Conservation (phyloP, 2,113 vertebrate genomes). For the Lepidothrix coronata region DNA sequence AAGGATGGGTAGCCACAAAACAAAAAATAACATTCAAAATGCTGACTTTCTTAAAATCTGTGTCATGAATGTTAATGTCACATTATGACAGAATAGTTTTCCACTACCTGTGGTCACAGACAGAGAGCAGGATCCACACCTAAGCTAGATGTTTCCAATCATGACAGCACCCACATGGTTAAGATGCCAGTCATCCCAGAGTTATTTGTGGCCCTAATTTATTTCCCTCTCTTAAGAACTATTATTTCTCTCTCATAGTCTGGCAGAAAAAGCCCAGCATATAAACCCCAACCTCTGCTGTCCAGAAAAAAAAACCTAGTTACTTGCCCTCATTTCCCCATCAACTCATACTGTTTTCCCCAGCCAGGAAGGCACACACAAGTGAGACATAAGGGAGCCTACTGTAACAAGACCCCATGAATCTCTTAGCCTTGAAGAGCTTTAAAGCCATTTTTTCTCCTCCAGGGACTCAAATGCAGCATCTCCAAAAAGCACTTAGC, state of each 20-base stretch:
- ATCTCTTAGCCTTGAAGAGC: background rate
- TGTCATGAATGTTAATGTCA: background rate
- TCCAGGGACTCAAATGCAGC: background rate
- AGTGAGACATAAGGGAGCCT: constrained; percentile 1
- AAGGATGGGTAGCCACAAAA: background rate
- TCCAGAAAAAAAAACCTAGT: background rate
- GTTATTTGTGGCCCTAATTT: background rate
- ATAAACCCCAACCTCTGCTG: background rate
- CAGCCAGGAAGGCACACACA: background rate
- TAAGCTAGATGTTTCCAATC: background rate
- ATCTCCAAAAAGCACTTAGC: constrained; percentile 53
- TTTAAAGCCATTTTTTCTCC: constrained; percentile 33
- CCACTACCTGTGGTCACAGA: background rate
- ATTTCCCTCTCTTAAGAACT: background rate
- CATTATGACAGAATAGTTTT: background rate
- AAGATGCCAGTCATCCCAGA: background rate
- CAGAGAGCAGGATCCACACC: background rate
- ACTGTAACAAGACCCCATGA: constrained; percentile 11
- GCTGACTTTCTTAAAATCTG: background rate
- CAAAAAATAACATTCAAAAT: background rate
- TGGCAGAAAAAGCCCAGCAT: background rate
- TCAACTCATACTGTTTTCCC: background rate
- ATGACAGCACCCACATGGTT: background rate
- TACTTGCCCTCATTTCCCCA: background rate
- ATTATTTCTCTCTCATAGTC: background rate